Conservation (phyloP, 1,140 invertebrate species). For the Battus philenor region DNA sequence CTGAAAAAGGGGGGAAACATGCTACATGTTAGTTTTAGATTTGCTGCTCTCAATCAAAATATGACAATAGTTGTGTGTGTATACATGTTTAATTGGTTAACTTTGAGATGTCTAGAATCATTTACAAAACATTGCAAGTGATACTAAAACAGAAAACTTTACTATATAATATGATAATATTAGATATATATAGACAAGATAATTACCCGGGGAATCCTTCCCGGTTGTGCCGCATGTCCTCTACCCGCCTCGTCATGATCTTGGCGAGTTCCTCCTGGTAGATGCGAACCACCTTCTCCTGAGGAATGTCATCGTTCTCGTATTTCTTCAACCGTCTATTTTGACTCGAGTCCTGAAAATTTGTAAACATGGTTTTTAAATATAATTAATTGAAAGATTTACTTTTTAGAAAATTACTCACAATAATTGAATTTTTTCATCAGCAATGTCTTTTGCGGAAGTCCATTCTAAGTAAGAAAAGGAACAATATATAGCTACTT, state of each 20-base stretch:
- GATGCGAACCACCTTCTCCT: conserved; percentile 97
- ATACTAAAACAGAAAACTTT: neutral
- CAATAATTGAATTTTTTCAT: no score
- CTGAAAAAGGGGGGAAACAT: conserved; percentile 90
- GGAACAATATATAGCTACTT: no score
- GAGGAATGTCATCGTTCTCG: conserved; percentile 95
- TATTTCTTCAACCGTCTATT: conserved; percentile 88
- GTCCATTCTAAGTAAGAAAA: no score
- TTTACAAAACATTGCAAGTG: neutral
- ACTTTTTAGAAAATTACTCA: no score
- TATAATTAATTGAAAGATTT: no score
- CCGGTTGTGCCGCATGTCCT: conserved; percentile 82
- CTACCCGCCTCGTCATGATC: conserved; percentile 87
- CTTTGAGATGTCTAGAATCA: neutral
- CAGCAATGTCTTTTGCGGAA: no score
- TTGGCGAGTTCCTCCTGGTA: conserved; percentile 97
- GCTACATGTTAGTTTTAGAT: conserved; percentile 80
- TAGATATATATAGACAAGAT: conserved; percentile 2
- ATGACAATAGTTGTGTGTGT: conserved; percentile 14
- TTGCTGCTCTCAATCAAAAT: conserved; percentile 79
- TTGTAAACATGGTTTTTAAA: no score
- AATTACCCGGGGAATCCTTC: conserved; percentile 84
- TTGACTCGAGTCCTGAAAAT: conserved; percentile 78
- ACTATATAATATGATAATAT: no score
- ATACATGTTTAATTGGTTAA: neutral